Base-by-base conservation (phyloP, 2,888 invertebrate species). In the Mellilla xanthometata region DNA sequence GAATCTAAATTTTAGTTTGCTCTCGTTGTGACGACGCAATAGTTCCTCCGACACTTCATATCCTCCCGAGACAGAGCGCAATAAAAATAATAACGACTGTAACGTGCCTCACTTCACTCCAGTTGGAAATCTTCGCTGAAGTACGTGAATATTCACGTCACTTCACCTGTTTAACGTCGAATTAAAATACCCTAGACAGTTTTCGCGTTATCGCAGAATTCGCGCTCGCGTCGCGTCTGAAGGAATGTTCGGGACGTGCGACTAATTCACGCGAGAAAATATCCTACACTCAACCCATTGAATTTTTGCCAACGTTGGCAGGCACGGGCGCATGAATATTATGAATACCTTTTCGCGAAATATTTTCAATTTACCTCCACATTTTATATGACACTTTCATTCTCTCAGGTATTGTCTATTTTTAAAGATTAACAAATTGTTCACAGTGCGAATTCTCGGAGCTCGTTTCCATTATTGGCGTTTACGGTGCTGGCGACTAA, bases 201-300 rank as follows among this genome's bases (percentile, higher is more conserved):
- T 66, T 67, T 66, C 62, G 62, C 53, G 58, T 62, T 69, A 66
- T 71, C 51, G 58, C 54, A 65, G 64, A 68, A 74, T 73, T 66
- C 62, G 58, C 60, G 60, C 60, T 62, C 59, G 60, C 62, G 62
- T 57, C 62, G 62, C 63, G 68, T 65, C 56, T 66, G 65, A 64
- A 66, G 77, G 79, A 81, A 88, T 86, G 65, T 70, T 60, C 47
- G 65, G 65, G 71, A 76, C 72, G 73, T 61, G 72, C 65, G 59
- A 68, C 64, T 78, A 81, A 85, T 83, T 81, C 80, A 81, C 71
- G 81, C 83, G 80, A 71, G 73, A 72, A 78, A 83, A 82, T 81
- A 77, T 76, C 60, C 68, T 58, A 54, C 41, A 53, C 57, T 53
- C 61, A 65, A 72, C 65, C 64, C n/a, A n/a, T n/a, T n/a, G n/a